Percentiles rank a stretch among this genome's conserved stretches.
Conservation (phyloP, 2,113 vertebrate genomes). For the Gallinago undulata region DNA sequence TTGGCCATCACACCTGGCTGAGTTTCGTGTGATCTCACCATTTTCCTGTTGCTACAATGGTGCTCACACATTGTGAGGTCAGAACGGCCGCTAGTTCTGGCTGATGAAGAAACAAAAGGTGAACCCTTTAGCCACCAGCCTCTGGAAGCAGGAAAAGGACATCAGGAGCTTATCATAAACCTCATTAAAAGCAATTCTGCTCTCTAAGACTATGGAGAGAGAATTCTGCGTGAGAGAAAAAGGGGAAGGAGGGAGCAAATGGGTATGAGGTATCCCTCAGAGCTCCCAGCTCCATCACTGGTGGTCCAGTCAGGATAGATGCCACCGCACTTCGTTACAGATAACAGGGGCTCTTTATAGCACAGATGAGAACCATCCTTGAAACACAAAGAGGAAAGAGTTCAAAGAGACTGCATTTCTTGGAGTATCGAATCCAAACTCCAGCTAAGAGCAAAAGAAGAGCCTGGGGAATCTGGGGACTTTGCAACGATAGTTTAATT, state of each 20-base stretch:
- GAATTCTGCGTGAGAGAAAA: conserved; percentile 11
- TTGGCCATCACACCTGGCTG: not conserved
- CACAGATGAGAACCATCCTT: conserved; percentile 45
- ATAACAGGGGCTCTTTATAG: conserved; percentile 37
- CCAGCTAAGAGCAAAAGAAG: conserved; percentile 63
- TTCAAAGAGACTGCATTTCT: conserved; percentile 46
- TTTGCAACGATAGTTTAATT: conserved; percentile 58
- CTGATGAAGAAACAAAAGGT: conserved; percentile 2
- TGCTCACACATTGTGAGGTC: not conserved
- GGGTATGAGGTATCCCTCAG: not conserved
- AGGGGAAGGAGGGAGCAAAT: not conserved
- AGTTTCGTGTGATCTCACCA: not conserved
- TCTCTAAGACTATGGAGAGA: not conserved
- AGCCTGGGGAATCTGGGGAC: conserved; percentile 24
- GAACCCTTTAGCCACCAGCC: conserved; percentile 5
- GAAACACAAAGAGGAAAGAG: conserved; percentile 33
- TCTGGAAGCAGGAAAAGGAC: conserved; percentile 34
- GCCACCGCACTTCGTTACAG: not conserved
- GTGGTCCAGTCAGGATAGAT: conserved; percentile 35
- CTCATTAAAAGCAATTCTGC: conserved; percentile 38
- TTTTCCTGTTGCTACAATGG: not conserved
- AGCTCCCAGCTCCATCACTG: not conserved
- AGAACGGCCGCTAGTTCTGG: not conserved
- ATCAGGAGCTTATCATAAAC: conserved; percentile 41
- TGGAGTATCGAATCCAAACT: conserved; percentile 21